These are phyloP conservation scores for Myotis findleyi DNA, from an alignment of 2,797 vertebrate species.

Conservation along the genomic window DNA sequence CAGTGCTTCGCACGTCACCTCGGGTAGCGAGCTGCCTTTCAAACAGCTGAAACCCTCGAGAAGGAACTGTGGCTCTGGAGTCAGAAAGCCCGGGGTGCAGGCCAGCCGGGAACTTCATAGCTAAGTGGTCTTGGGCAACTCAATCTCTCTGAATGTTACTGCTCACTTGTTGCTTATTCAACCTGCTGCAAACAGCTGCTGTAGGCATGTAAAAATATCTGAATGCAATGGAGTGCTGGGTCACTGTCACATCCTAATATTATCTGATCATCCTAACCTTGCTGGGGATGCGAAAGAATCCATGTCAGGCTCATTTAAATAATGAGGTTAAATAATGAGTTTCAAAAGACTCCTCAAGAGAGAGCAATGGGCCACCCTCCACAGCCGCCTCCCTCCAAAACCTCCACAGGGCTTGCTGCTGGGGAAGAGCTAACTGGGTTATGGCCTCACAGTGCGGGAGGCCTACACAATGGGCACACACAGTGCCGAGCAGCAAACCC, in stretches of 20 bases:
- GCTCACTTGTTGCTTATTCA: not conserved
- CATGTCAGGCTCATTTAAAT: not conserved
- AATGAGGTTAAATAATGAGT: not conserved
- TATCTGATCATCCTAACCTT: not conserved
- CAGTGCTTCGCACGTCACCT: not conserved
- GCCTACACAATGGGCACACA: not conserved
- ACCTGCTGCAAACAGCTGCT: not conserved
- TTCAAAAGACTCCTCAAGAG: not conserved
- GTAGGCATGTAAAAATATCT: not conserved
- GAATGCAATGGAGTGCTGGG: not conserved
- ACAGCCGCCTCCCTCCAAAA: fast-evolving
- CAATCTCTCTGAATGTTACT: not conserved
- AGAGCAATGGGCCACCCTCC: not conserved
- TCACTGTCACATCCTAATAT: not conserved
- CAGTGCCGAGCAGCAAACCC: not conserved
- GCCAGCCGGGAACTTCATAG: not conserved
- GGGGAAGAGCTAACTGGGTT: not conserved
- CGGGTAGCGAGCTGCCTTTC: not conserved
- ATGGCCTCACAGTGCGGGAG: not conserved
- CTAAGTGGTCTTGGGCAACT: not conserved
- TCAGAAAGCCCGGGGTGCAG: not conserved
- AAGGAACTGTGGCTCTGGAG: not conserved
- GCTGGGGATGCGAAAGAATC: not conserved
- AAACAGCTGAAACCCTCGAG: not conserved
- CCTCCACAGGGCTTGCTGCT: not conserved